Evolutionary conservation across 2,797 vertebrate genomes (phyloP).

Genomic region (Cossypha dichroa): DNA sequence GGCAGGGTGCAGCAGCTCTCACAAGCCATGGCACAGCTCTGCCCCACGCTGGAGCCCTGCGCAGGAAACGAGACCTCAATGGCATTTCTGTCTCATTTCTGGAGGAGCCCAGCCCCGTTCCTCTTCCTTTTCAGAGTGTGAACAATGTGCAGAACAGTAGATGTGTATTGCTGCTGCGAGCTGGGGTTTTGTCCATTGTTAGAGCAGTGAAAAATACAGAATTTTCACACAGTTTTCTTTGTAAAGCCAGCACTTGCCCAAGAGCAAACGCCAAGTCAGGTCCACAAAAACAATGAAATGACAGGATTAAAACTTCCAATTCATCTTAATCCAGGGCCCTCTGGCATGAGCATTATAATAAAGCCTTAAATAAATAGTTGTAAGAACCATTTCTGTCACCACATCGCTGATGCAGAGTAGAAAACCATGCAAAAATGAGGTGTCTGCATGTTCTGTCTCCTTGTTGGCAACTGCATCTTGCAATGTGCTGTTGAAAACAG

Average conservation of each 20-base stretch:
- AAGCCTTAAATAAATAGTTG: background rate
- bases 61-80: slow-evolving; percentile 23
- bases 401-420: background rate
- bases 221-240: slow-evolving; percentile 19
- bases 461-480: background rate
- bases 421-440: background rate
- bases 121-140: slow-evolving; percentile 18
- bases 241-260: background rate
- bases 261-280: background rate
- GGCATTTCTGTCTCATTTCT: slow-evolving; percentile 53
- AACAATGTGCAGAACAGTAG: background rate
- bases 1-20: background rate
- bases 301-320: background rate
- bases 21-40: background rate
- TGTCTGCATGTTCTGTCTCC: background rate
- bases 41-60: background rate
- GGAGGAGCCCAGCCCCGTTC: slow-evolving; percentile 10
- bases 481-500: background rate
- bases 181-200: slow-evolving; percentile 27
- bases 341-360: background rate
- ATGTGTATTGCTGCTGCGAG: background rate
- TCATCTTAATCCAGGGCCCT: background rate
- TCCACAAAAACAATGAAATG: background rate
- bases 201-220: background rate
- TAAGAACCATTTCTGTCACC: background rate